These are phyloP conservation scores for Vicugna pacos DNA, from an alignment of 2,113 vertebrate species.

Conservation along the genomic window DNA sequence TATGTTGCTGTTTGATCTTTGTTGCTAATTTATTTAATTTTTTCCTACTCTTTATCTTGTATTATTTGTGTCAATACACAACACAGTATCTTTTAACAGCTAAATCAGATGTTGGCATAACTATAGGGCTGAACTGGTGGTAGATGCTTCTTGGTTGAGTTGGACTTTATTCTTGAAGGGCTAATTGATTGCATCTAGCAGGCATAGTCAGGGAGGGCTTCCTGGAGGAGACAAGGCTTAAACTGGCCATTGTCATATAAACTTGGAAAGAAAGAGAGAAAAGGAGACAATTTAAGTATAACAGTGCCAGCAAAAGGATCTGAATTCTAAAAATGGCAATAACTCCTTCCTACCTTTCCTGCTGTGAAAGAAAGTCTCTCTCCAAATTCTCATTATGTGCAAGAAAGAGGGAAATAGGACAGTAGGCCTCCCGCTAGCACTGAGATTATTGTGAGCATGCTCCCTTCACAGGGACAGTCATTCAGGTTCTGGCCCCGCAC, in stretches of 20 bases:
- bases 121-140: neutral
- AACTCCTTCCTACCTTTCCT: neutral
- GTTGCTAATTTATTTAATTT: neutral
- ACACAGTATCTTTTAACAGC: neutral
- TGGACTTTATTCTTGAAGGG: neutral
- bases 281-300: neutral
- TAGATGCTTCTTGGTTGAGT: neutral
- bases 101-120: neutral
- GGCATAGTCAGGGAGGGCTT: neutral
- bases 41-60: neutral
- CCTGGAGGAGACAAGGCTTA: neutral
- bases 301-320: neutral
- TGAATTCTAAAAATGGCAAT: neutral
- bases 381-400: neutral
- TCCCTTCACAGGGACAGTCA: neutral
- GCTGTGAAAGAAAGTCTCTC: neutral
- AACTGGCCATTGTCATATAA: neutral
- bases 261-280: neutral
- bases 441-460: neutral
- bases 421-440: neutral
- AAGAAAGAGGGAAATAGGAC: neutral
- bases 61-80: neutral
- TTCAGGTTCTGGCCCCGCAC: fast-evolving
- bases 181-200: neutral
- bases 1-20: neutral